phyloP scores from a whole-genome alignment of 1,140 invertebrate genomes.

The Dermatophagoides farinae region DNA sequence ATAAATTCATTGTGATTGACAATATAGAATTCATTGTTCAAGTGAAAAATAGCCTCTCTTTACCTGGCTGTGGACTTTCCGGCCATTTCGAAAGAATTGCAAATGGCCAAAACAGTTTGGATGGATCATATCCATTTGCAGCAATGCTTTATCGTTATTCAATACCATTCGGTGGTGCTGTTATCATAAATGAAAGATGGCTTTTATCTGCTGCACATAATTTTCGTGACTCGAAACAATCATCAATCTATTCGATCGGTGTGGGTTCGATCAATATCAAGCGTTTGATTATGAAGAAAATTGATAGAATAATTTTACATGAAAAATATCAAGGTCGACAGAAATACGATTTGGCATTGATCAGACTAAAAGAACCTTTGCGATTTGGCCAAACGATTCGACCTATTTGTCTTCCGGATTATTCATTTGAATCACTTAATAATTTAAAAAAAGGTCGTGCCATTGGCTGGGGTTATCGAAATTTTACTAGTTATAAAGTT shows the following conservation, averaged over 20 bases:
- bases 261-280: neutral
- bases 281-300: neutral
- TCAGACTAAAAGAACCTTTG: constrained; percentile 15
- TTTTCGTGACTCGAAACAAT: neutral
- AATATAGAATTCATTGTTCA: no score
- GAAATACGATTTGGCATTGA: constrained; percentile 16
- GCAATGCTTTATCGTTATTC: neutral
- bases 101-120: neutral
- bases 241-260: neutral
- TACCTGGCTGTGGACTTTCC: neutral
- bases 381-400: constrained; percentile 14
- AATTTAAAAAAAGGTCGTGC: neutral
- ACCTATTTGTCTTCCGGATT: constrained; percentile 16
- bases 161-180: neutral
- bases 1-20: no score
- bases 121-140: neutral
- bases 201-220: constrained; percentile 7
- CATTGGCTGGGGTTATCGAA: constrained; percentile 3
- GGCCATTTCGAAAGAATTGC: neutral
- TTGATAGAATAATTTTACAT: neutral
- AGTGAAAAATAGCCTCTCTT: constrained; percentile 5
- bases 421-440: neutral
- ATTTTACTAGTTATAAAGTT: neutral
- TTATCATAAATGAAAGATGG: constrained; percentile 2
- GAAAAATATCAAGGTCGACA: neutral